Percentiles rank a stretch among this genome's conserved stretches.
Conservation (phyloP, 2,113 vertebrate species). For the Onychostoma macrolepis region DNA sequence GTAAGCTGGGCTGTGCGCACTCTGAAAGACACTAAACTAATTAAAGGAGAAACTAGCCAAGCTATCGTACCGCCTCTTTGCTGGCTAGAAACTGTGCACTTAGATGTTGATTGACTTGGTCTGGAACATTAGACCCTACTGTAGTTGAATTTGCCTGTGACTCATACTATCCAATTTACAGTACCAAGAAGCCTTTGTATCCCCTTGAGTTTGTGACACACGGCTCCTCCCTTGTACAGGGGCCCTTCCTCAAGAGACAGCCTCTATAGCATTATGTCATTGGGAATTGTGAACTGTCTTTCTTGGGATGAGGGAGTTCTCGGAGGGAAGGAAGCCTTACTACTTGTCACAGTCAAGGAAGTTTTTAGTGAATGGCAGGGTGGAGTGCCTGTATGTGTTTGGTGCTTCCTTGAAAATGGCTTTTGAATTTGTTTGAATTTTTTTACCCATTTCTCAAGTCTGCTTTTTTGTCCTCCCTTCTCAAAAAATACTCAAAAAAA, state of each 20-base stretch:
- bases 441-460: neutral
- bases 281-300: slow-evolving; percentile 36
- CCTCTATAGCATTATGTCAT: slow-evolving; percentile 17
- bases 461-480: neutral
- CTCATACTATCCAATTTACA: slow-evolving; percentile 5
- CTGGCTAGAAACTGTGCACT: slow-evolving; percentile 2
- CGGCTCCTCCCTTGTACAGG: neutral
- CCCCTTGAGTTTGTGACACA: neutral
- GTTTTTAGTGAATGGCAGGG: slow-evolving; percentile 34
- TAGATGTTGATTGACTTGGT: neutral
- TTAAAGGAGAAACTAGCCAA: neutral
- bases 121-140: slow-evolving; percentile 3
- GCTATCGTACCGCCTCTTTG: neutral
- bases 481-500: neutral
- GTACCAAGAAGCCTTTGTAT: slow-evolving; percentile 36
- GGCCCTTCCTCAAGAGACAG: neutral
- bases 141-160: slow-evolving; percentile 17
- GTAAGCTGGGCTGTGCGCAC: neutral
- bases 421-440: neutral
- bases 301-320: neutral
- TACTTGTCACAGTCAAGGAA: slow-evolving; percentile 18
- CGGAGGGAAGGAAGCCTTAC: slow-evolving; percentile 9
- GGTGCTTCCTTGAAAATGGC: neutral
- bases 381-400: slow-evolving; percentile 14
- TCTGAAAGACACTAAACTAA: slow-evolving; percentile 5